phyloP scores from a whole-genome alignment of 1,140 invertebrate species.

The Pantala flavescens region DNA sequence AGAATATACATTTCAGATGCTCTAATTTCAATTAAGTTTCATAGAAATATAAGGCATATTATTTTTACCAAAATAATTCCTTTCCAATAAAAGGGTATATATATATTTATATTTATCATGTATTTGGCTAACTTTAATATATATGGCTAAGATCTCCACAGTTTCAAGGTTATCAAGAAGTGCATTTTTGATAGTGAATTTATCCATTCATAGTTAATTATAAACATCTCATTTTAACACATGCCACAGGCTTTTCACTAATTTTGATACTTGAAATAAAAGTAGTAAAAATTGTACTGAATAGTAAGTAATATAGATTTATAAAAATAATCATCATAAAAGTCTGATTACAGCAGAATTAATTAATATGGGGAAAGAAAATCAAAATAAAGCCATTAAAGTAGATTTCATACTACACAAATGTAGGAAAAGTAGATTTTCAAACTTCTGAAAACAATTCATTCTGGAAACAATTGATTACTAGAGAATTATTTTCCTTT shows the following conservation, averaged over 20 bases:
- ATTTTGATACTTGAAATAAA: background rate
- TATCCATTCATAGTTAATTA: background rate
- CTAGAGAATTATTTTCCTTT: no score
- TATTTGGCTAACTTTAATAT: background rate
- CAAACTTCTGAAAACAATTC: no score
- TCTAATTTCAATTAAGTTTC: background rate
- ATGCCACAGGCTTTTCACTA: background rate
- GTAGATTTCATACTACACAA: no score
- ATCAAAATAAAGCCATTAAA: no score
- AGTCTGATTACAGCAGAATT: no score
- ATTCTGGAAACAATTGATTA: no score
- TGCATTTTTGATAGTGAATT: background rate
- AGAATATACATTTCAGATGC: background rate
- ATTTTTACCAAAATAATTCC: conserved; percentile 8
- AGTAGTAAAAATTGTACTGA: no score
- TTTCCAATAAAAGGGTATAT: conserved; percentile 2
- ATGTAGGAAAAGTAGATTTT: no score
- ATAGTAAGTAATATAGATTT: no score
- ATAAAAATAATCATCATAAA: no score
- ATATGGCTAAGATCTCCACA: background rate
- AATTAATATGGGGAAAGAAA: no score
- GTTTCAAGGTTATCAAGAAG: background rate
- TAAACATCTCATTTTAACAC: background rate
- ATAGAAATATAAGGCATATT: conserved; percentile 1
- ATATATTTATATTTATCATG: background rate